Percentiles rank a stretch among this genome's conserved stretches.
phyloP scores from a whole-genome alignment of 1,140 invertebrate species.

The Araneus ventricosus region DNA sequence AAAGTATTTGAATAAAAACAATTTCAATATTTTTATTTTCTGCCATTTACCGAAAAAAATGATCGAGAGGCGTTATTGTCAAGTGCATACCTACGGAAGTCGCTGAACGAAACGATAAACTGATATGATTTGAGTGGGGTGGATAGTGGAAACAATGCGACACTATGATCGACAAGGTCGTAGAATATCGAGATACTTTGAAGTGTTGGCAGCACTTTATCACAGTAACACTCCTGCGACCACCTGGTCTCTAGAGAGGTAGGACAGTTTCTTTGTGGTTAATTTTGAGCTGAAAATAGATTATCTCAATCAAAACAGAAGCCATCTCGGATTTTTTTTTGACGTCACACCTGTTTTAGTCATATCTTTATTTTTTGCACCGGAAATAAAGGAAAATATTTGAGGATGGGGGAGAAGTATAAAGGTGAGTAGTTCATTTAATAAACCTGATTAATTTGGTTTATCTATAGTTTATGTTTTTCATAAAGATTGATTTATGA shows the following conservation, averaged over 20 bases:
- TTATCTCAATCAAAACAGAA: conserved; percentile 10
- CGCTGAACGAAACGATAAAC: conserved; percentile 22
- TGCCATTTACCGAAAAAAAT: not conserved
- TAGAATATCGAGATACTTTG: conserved; percentile 23
- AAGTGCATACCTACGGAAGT: not conserved
- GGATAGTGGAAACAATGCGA: conserved; percentile 28
- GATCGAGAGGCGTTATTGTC: not conserved
- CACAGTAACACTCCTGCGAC: not conserved
- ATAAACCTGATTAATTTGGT: too few species aligned
- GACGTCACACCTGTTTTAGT: too few species aligned
- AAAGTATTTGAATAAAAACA: not conserved
- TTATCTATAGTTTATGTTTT: too few species aligned
- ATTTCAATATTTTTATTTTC: not conserved
- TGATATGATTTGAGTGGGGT: conserved; percentile 13
- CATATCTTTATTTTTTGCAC: too few species aligned
- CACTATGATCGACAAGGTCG: conserved; percentile 50
- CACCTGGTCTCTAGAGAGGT: not conserved
- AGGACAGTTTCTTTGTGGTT: not conserved
- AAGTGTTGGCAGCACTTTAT: not conserved
- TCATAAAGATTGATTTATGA: too few species aligned
- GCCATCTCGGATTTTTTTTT: not conserved
- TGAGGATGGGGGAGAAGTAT: not conserved
- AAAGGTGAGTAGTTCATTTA: not conserved
- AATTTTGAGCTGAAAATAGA: not conserved
- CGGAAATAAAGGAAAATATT: too few species aligned